These are phyloP conservation scores for Brenthis daphne DNA, from an alignment of 2,888 invertebrate species.

Conservation along the genomic window DNA sequence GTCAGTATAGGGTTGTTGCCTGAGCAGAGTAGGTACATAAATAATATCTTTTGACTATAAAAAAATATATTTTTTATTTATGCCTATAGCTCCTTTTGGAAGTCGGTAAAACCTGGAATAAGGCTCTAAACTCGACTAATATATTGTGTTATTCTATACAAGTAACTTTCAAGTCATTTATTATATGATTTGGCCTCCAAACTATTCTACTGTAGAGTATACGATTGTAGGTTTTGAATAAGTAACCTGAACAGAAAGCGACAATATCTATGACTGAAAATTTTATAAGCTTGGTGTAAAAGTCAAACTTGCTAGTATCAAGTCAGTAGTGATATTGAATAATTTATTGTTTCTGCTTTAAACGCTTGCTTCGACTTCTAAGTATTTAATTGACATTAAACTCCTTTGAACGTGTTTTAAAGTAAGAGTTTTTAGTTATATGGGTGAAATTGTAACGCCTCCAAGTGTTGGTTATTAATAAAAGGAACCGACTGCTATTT, in stretches of 20 bases:
- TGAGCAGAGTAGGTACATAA: too few species aligned
- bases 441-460: neutral
- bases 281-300: neutral
- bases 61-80: too few species aligned
- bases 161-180: constrained; percentile 4
- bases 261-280: neutral
- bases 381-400: constrained; percentile 31
- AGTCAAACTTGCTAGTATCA: neutral
- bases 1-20: too few species aligned
- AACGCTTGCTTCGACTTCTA: constrained; percentile 17
- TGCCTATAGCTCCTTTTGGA: too few species aligned
- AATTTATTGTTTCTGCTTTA: constrained; percentile 18
- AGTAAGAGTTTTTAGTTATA: constrained; percentile 21
- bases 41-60: too few species aligned
- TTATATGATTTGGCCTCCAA: constrained; percentile 16
- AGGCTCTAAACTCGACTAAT: too few species aligned
- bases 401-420: constrained; percentile 14
- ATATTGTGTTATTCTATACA: neutral
- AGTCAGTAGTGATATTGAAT: constrained; percentile 17
- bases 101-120: too few species aligned
- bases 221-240: constrained; percentile 4
- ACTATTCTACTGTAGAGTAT: neutral
- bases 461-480: neutral
- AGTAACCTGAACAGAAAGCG: constrained; percentile 1
- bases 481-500: too few species aligned